Base-by-base conservation (phyloP, 2,888 invertebrate species). In the Podotricha telesiphe region DNA sequence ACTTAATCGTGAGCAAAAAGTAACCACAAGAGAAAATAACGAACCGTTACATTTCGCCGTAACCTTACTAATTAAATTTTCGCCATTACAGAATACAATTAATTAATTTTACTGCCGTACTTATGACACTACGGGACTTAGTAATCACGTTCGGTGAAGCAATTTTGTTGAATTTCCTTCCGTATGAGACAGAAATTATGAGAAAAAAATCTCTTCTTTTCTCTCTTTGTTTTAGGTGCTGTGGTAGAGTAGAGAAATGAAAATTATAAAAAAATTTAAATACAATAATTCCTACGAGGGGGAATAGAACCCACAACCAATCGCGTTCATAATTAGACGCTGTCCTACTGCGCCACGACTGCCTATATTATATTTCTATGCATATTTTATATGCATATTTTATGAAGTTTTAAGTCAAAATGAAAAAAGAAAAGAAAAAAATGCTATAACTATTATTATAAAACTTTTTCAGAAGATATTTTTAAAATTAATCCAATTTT, bases 21-120 rank as follows among this genome's bases (percentile, higher is more conserved):
- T n/a, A 28, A 45, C 45, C 45, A 28, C 45, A 22, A 59, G 58
- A 22, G 17, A 59, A 22, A n/a, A n/a, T n/a, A 45, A 45, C 45
- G 17, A 45, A 45, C 17, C 55, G 34, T 55, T 55, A 37, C 45
- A n/a, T 59, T 59, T 45, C n/a, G 28, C 22, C 45, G 15, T 59
- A 28, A 28, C 28, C 28, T 28, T 28, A 45, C 45, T 59, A 45
- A 59, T 59, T 59, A 59, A 59, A 59, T 59, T 59, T 55, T 22
- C n/a, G n/a, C 59, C 28, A 59, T 59, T 45, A 59, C 59, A 45
- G 45, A 45, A 20, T 28, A 59, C 59, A 59, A 59, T 59, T 59
- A 59, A 59, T 59, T 59, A 59, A 59, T 59, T 59, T 45, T 59
- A 59, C 28, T 59, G 59, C n/a, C 28, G 59, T 59, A 45, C 59